These are phyloP conservation scores for Xerus inauris DNA, from an alignment of 2,113 vertebrate genomes.

Conservation along the genomic window DNA sequence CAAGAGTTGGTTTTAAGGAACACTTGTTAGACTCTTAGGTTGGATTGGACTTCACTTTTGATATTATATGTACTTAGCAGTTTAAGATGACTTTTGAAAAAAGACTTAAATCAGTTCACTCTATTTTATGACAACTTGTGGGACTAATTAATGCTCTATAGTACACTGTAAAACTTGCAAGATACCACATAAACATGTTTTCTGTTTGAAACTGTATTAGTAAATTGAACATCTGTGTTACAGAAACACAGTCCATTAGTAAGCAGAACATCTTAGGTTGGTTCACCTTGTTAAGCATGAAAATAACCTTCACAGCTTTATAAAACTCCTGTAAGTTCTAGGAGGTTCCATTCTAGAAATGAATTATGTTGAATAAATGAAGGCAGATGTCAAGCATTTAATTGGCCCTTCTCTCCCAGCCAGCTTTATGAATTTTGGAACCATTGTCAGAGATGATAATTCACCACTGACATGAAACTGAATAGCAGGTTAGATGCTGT, in stretches of 20 bases:
- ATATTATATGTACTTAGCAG: background rate
- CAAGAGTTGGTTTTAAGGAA: background rate
- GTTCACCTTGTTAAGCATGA: conserved; percentile 50
- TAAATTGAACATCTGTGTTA: background rate
- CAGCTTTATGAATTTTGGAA: background rate
- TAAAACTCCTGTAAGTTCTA: conserved; percentile 4
- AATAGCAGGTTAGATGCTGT: background rate
- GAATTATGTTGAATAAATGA: conserved; percentile 29
- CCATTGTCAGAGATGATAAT: background rate
- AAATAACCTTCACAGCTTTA: conserved; percentile 22
- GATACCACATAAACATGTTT: background rate
- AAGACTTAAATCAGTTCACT: background rate
- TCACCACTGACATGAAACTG: background rate
- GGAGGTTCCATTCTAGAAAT: conserved; percentile 31
- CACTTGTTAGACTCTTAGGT: background rate
- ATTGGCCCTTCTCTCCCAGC: conserved; percentile 42
- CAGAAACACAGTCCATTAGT: background rate
- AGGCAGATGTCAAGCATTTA: conserved; percentile 48
- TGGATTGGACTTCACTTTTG: background rate
- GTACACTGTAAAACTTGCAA: background rate
- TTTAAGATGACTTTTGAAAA: background rate
- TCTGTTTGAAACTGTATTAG: background rate
- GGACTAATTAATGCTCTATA: conserved; percentile 12
- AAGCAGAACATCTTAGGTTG: background rate
- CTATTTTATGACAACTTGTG: conserved; percentile 25